Base-by-base conservation (phyloP, 2,113 vertebrate genomes). In the Neogobius melanostomus region DNA sequence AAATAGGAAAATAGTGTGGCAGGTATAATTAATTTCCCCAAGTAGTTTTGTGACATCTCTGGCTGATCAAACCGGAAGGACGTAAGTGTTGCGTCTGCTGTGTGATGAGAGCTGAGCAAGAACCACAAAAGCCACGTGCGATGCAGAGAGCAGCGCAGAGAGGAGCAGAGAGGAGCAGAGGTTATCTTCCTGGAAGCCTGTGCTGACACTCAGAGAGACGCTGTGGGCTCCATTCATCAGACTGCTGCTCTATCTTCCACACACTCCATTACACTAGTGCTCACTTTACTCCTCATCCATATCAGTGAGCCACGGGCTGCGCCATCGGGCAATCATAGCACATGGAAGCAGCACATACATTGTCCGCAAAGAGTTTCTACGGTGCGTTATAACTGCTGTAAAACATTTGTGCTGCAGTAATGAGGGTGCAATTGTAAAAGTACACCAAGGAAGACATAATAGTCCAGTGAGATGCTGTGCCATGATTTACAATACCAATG, bases 271-370 rank as follows among this genome's bases (percentile, higher is more conserved):
- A 92, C 87, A 85, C 78, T 75, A 70, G 81, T 80, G 46, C 68
- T 91, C 90, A 91, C 85, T 89, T 89, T 88, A 47, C 88, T 87
- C 89, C 89, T 89, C 90, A 88, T 91, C 80, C 80, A 62, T 87
- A 90, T 87, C 53, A 54, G 73, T 68, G 64, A 74, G 71, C 50
- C 66, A 15, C 47, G 64, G 66, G 66, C 51, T 63, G 59, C 50
- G 0, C 66, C 80, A 49, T 57, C 12, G 42, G 21, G 56, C 21
- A 21, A 11, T 4, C 65, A 1, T 64, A 71, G 51, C 17, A 71
- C 0, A 28, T 16, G 8, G 7, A 48, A 16, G 54, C 8, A 60
- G 59, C 59, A n/a, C 59, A 5, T 44, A 15, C 36, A 43, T n/a
- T 43, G 59, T 61, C 59, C 59, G 15, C 14, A 45, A 36, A 36